Evolutionary conservation across 2,888 invertebrate species (phyloP).

Genomic region (Exephanes ischioxanthus): DNA sequence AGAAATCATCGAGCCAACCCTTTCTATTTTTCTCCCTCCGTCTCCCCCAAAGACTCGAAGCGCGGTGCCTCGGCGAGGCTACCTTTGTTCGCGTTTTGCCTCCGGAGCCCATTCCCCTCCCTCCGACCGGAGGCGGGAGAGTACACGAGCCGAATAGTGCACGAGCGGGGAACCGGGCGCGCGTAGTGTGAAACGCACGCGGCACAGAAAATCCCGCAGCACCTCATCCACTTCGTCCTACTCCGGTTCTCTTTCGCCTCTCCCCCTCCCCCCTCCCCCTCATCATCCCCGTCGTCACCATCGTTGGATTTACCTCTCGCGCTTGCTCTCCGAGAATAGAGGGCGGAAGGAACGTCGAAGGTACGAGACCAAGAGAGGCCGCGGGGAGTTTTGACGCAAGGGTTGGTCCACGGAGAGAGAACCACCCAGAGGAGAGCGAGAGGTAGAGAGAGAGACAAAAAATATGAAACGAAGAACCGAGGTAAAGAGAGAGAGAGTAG

Average conservation of each 20-base stretch:
- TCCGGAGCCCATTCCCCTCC: background rate
- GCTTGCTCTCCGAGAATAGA: slow-evolving; percentile 62
- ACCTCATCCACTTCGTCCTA: slow-evolving; percentile 5
- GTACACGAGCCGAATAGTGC: slow-evolving; percentile 24
- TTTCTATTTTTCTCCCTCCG: background rate
- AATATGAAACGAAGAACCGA: slow-evolving; percentile 33
- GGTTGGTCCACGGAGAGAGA: slow-evolving; percentile 20
- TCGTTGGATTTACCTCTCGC: slow-evolving; percentile 22
- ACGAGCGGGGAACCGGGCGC: slow-evolving; percentile 2
- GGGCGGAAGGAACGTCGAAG: slow-evolving; percentile 35
- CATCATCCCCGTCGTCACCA: slow-evolving; percentile 24
- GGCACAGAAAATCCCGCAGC: slow-evolving; percentile 38
- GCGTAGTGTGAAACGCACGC: slow-evolving; percentile 49
- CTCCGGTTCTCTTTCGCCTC: background rate
- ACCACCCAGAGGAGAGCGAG: background rate
- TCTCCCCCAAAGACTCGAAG: slow-evolving; percentile 4
- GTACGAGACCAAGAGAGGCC: slow-evolving; percentile 12
- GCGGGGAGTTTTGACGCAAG: slow-evolving; percentile 35
- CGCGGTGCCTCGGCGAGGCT: slow-evolving; percentile 9
- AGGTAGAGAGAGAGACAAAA: slow-evolving; percentile 12
- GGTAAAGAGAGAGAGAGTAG: slow-evolving; percentile 38
- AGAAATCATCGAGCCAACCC: slow-evolving; percentile 19
- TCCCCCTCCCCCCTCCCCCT: background rate
- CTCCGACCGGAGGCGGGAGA: slow-evolving; percentile 16
- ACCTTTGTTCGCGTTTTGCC: slow-evolving; percentile 42